phyloP scores from a whole-genome alignment of 2,797 vertebrate species.

The Miichthys miiuy region DNA sequence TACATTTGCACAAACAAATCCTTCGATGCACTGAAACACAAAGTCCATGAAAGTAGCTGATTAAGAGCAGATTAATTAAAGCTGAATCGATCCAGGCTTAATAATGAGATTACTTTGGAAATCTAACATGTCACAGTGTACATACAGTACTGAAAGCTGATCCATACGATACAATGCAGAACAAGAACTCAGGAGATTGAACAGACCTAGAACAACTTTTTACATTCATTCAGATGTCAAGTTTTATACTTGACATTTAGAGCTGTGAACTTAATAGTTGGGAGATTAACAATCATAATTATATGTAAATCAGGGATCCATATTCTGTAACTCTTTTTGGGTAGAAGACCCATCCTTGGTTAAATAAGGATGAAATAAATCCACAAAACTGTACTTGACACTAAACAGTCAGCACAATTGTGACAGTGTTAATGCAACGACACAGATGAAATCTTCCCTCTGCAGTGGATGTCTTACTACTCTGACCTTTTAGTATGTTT shows the following conservation, averaged over 20 bases:
- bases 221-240: background rate
- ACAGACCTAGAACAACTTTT: no score
- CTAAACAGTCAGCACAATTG: background rate
- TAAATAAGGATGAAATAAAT: background rate
- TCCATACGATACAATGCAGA: background rate
- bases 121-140: background rate
- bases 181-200: background rate
- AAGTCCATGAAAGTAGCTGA: slow-evolving; percentile 2
- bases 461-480: background rate
- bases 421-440: slow-evolving; percentile 1
- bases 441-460: background rate
- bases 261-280: background rate
- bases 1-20: no score
- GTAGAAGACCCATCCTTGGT: background rate
- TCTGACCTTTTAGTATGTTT: background rate
- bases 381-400: background rate
- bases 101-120: background rate
- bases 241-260: background rate
- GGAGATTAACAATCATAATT: background rate
- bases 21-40: background rate
- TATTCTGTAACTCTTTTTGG: background rate
- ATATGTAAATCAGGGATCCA: background rate
- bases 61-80: background rate
- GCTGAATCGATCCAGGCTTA: background rate
- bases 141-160: background rate